Evolutionary conservation across 2,888 invertebrate species (phyloP).

Genomic region (Sarcophaga subvicina): DNA sequence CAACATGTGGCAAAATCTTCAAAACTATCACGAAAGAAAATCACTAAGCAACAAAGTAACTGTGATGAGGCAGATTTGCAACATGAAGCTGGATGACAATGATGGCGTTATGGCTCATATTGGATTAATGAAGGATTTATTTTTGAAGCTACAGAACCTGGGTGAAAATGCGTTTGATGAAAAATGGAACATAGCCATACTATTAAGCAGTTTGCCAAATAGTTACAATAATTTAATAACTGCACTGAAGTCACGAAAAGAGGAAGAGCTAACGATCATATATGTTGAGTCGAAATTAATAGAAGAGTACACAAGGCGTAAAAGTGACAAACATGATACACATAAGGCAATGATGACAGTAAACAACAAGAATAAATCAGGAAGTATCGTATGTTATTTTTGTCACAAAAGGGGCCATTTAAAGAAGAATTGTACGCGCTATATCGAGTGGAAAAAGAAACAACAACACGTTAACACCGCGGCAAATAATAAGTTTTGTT

Average conservation of each 20-base stretch:
- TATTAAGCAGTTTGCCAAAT: slow-evolving; percentile 22
- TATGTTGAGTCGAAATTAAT: slow-evolving; percentile 7
- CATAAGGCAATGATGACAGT: not conserved
- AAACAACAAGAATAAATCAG: too few species aligned
- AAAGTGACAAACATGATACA: not conserved
- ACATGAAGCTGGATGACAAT: slow-evolving; percentile 15
- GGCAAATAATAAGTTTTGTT: slow-evolving; percentile 7
- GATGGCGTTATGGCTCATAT: slow-evolving; percentile 5
- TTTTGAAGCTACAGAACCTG: slow-evolving; percentile 21
- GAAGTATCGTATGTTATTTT: too few species aligned
- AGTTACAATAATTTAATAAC: slow-evolving; percentile 29
- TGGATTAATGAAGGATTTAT: slow-evolving; percentile 14
- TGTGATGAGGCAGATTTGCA: slow-evolving; percentile 37
- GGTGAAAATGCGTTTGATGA: slow-evolving; percentile 34
- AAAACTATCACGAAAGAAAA: slow-evolving; percentile 31
- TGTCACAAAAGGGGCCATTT: slow-evolving; percentile 4
- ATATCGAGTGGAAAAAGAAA: slow-evolving; percentile 17
- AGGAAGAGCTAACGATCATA: not conserved
- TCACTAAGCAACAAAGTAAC: not conserved
- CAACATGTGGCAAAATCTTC: slow-evolving; percentile 19
- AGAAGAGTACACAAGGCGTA: not conserved
- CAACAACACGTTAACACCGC: not conserved
- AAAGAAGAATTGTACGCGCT: not conserved
- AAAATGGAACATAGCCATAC: slow-evolving; percentile 44
- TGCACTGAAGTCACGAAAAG: slow-evolving; percentile 1